Conservation (phyloP, 2,888 invertebrate genomes). For the Aromia moschata region DNA sequence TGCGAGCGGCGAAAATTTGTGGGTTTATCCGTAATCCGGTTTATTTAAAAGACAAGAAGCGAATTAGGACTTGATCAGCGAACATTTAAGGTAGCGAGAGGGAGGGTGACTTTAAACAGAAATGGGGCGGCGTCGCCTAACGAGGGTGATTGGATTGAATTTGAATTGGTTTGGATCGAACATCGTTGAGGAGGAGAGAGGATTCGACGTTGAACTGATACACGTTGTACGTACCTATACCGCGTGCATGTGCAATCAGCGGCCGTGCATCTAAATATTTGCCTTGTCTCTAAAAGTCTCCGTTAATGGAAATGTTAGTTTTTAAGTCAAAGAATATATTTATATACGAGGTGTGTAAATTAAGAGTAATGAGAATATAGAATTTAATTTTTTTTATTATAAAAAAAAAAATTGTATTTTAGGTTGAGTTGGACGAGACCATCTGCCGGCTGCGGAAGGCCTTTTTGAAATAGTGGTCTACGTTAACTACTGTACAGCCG, state of each 20-base stretch:
- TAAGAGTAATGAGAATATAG: no score
- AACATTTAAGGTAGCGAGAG: conserved; percentile 59
- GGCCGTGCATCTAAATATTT: not conserved
- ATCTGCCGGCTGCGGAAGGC: no score
- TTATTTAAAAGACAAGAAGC: conserved; percentile 61
- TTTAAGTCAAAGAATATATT: no score
- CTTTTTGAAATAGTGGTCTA: no score
- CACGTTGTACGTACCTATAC: conserved; percentile 17
- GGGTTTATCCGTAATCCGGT: conserved; percentile 53
- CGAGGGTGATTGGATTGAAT: conserved; percentile 62
- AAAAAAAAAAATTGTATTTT: no score
- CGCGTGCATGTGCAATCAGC: conserved; percentile 14
- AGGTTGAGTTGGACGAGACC: no score
- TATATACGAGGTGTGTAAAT: no score
- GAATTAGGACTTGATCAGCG: conserved; percentile 61
- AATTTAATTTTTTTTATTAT: no score
- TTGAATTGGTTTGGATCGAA: conserved; percentile 62
- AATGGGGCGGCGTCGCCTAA: conserved; percentile 59
- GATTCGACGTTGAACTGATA: conserved; percentile 20
- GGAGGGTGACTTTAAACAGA: conserved; percentile 58
- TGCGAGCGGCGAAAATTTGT: conserved; percentile 25
- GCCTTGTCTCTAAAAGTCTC: not conserved
- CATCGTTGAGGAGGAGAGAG: conserved; percentile 59
- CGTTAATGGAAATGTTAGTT: no score
- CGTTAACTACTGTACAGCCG: no score